phyloP scores from a whole-genome alignment of 2,888 invertebrate genomes.

The Augiades crinisus region DNA sequence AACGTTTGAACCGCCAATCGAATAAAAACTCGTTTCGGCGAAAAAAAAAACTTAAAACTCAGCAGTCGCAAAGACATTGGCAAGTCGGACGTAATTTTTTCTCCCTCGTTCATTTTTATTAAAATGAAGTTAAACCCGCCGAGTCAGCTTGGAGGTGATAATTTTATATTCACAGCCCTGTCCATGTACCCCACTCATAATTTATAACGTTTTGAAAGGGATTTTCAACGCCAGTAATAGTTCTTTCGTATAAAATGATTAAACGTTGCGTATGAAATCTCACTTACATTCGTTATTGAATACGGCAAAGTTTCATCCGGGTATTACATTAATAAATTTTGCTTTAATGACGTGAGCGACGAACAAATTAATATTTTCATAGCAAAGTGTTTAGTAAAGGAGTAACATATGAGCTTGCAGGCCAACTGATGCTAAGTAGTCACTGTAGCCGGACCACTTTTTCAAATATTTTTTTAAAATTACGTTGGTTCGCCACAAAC shows the following conservation, averaged over 20 bases:
- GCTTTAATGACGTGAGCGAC: no score
- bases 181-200: conserved; percentile 23
- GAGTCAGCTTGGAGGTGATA: conserved; percentile 63
- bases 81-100: conserved; percentile 49
- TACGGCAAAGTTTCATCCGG: no score
- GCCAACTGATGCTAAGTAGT: no score
- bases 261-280: not conserved
- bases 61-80: conserved; percentile 45
- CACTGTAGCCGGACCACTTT: no score
- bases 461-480: no score
- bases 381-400: no score
- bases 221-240: conserved; percentile 18
- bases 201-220: conserved; percentile 23
- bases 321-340: no score
- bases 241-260: conserved; percentile 9
- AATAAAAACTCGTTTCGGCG: conserved; percentile 6
- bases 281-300: no score
- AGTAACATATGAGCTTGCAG: no score
- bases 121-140: conserved; percentile 71
- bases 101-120: conserved; percentile 59
- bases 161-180: conserved; percentile 63
- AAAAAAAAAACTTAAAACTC: conserved; percentile 16
- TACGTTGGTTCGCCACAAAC: no score
- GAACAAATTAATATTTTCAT: no score
- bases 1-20: not conserved